Base-by-base conservation (phyloP, 1,140 invertebrate genomes). In the Steinernema feltiae region DNA sequence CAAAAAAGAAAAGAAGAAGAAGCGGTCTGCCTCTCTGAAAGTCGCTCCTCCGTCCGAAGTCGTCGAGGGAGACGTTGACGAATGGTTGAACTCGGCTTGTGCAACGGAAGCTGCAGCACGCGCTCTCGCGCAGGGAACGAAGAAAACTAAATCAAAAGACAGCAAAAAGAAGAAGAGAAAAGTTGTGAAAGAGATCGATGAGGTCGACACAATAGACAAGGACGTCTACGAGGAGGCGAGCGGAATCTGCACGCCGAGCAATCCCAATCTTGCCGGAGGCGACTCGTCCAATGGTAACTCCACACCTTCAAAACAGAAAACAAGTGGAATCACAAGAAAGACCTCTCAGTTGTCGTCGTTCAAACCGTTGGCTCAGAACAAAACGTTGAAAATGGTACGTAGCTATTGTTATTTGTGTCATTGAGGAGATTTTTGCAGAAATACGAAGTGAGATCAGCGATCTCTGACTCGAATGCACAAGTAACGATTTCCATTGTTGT, bases 81-180 rank as follows among this genome's bases (percentile, higher is more conserved):
- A 63, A 21, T 63, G 53, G 53, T 27, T 63, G 53, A 63, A 63
- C 53, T 63, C 53, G 3, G 53, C 53, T 15, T 15, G 53, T 63
- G 53, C 53, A 3, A 12, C 12, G 53, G 53, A 63, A 27, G 53
- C 53, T 3, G 53, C 53, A 17, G 53, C 53, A 7, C 53, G 53
- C 12, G 53, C 53, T 63, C 53, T 63, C 24, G 53, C 53, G 3
- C 53, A 63, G 2, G 53, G 15, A 63, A 87, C 85, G 21, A 79
- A 82, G 78, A 79, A 82, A 35, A 84, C 86, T 74, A 86, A 87
- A 63, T 87, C 87, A 72, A 81, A 84, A 48, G 86, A 87, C 74
- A 82, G 86, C 71, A 88, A 88, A 81, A 85, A 87, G 30, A 85
- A 83, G 35, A 87, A 86, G 77, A 84, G 83, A 75, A 41, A 48